Base-by-base conservation (phyloP, 2,113 vertebrate genomes). In the Paralichthys olivaceus region DNA sequence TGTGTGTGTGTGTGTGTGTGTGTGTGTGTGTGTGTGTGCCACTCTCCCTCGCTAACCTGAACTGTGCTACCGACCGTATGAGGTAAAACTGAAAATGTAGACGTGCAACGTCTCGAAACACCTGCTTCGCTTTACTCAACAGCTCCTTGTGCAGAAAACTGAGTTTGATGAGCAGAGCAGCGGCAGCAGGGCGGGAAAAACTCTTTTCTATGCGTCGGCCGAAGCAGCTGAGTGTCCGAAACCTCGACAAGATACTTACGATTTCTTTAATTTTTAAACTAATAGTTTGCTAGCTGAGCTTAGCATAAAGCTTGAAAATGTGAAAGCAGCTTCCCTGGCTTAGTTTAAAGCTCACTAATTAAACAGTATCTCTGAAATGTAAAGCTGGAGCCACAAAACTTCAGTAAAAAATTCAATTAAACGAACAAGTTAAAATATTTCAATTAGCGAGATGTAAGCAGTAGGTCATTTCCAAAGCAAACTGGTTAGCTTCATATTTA, bases 11-110 rank as follows among this genome's bases (percentile, higher is more conserved):
- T 5, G 26, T 22, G 9, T 51, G 13, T 68, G 22, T 57, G 15
- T 74, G 59, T 57, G 49, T 63, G 55, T 69, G 28, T 64, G 40
- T 69, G 25, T 61, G 13, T 23, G 9, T 19, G 12, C 62, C 28
- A n/a, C 40, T 75, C 61, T 81, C 58, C 53, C 23, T 68, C 15
- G 0, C 51, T 65, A 58, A 84, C 75, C 32, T 81, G 69, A 83
- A 75, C 62, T 77, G 78, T 85, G 74, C 73, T 66, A 63, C 45
- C 72, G 82, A 85, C 77, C 66, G 4, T 43, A 29, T 69, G 83
- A 88, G 84, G 80, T 86, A 80, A 85, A 84, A 80, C 37, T 47
- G 26, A 70, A 65, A 57, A 43, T 9, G 40, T 37, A 72, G 56
- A 55, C n/a, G n/a, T n/a, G n/a, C n/a, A n/a, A 60, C 17, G 28